phyloP scores from a whole-genome alignment of 2,888 invertebrate species.

The Icerya purchasi region DNA sequence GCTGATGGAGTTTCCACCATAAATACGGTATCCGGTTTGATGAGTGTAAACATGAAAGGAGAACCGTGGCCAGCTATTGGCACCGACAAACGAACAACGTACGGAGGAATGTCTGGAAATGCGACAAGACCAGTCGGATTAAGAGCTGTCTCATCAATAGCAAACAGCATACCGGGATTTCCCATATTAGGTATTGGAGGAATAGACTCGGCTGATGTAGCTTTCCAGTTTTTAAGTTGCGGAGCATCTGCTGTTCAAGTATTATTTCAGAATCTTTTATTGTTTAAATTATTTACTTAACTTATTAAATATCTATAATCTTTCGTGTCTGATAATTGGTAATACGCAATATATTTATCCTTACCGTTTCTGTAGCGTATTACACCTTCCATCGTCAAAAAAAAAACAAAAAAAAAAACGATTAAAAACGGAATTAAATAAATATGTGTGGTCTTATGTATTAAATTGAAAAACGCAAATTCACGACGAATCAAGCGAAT shows the following conservation, averaged over 20 bases:
- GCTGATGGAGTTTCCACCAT: conserved; percentile 93
- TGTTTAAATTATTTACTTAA: neutral
- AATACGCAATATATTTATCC: too few species aligned
- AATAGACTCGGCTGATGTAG: conserved; percentile 86
- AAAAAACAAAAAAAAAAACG: too few species aligned
- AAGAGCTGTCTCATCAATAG: conserved; percentile 73
- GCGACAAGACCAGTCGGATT: conserved; percentile 88
- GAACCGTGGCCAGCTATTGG: conserved; percentile 74
- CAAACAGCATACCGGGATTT: conserved; percentile 60
- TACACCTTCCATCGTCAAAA: too few species aligned
- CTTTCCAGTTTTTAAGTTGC: conserved; percentile 80
- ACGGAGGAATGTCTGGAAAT: conserved; percentile 84
- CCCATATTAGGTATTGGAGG: conserved; percentile 92
- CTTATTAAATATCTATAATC: too few species aligned
- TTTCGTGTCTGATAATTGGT: too few species aligned
- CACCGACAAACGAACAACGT: conserved; percentile 45
- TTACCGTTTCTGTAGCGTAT: too few species aligned
- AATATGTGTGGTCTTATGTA: too few species aligned
- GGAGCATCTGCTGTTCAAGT: conserved; percentile 86
- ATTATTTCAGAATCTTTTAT: conserved; percentile 8
- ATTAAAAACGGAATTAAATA: too few species aligned
- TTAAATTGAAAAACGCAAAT: too few species aligned
- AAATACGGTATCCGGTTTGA: conserved; percentile 88
- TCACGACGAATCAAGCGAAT: too few species aligned
- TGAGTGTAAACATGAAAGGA: conserved; percentile 68